Evolutionary conservation across 2,797 vertebrate genomes (phyloP).

Genomic region (Zalophus californianus): DNA sequence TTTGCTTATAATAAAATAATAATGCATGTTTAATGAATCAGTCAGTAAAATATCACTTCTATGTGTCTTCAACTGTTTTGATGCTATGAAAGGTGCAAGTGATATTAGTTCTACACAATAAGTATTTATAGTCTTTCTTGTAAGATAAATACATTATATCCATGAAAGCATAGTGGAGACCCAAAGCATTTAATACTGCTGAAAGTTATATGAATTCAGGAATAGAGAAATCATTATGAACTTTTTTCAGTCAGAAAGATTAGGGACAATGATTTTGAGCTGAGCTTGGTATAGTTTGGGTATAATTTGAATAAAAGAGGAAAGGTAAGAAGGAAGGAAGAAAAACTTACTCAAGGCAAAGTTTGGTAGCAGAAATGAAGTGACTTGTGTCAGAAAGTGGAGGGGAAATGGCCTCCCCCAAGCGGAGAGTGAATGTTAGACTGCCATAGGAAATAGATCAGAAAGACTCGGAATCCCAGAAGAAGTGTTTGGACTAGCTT

Average conservation of each 20-base stretch:
- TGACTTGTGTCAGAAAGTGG: not conserved
- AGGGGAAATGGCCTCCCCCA: not conserved
- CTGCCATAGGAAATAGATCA: not conserved
- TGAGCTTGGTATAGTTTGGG: not conserved
- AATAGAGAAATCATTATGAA: not conserved
- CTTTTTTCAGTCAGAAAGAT: not conserved
- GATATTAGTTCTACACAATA: not conserved
- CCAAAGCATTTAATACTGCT: not conserved
- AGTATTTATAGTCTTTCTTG: not conserved
- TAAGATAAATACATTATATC: not conserved
- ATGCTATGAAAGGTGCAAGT: not conserved
- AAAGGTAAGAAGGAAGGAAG: not conserved
- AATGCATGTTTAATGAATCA: not conserved
- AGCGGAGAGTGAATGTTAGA: not conserved
- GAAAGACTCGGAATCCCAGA: slow-evolving; percentile 46
- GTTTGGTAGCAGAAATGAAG: not conserved
- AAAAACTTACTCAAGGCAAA: not conserved
- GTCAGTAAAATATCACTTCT: not conserved
- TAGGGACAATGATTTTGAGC: not conserved
- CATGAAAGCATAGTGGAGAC: not conserved
- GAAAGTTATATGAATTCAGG: not conserved
- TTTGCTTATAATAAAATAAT: slow-evolving; percentile 38
- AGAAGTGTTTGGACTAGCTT: slow-evolving; percentile 4
- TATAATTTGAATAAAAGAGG: slow-evolving; percentile 7
- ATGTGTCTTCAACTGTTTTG: not conserved